phyloP scores from a whole-genome alignment of 1,140 invertebrate genomes.

The Platyscapa corneri region DNA sequence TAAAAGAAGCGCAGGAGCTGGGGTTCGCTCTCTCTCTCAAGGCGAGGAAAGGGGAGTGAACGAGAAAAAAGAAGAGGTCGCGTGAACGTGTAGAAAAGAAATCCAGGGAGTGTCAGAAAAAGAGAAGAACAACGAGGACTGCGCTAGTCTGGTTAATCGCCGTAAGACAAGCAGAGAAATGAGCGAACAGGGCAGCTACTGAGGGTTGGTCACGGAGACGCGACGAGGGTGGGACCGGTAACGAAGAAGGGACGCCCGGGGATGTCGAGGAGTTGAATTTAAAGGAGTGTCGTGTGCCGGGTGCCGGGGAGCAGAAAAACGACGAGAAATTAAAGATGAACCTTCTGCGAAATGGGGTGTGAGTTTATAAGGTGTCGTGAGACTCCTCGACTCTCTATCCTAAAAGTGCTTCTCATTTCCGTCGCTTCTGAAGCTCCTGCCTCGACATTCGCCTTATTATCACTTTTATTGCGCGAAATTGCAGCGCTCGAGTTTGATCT shows the following conservation, averaged over 20 bases:
- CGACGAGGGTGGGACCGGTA: conserved; percentile 16
- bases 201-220: conserved; percentile 62
- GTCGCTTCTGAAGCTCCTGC: conserved; percentile 16
- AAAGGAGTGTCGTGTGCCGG: conserved; percentile 72
- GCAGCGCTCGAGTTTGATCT: conserved; percentile 12
- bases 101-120: conserved; percentile 34
- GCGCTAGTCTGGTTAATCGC: conserved; percentile 73
- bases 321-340: conserved; percentile 76
- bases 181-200: conserved; percentile 67
- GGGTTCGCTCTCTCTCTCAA: not conserved
- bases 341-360: conserved; percentile 73
- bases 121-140: conserved; percentile 62
- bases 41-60: not conserved
- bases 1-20: conserved; percentile 32
- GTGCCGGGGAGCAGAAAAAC: conserved; percentile 65
- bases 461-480: conserved; percentile 45
- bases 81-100: conserved; percentile 44
- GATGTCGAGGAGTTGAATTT: conserved; percentile 65
- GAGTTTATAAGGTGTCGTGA: conserved; percentile 69
- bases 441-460: conserved; percentile 35
- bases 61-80: conserved; percentile 33
- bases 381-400: conserved; percentile 47
- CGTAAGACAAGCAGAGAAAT: conserved; percentile 75
- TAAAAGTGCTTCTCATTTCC: not conserved
- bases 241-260: conserved; percentile 23